Conservation (phyloP, 2,113 vertebrate genomes). For the Anarrhichthys ocellatus region DNA sequence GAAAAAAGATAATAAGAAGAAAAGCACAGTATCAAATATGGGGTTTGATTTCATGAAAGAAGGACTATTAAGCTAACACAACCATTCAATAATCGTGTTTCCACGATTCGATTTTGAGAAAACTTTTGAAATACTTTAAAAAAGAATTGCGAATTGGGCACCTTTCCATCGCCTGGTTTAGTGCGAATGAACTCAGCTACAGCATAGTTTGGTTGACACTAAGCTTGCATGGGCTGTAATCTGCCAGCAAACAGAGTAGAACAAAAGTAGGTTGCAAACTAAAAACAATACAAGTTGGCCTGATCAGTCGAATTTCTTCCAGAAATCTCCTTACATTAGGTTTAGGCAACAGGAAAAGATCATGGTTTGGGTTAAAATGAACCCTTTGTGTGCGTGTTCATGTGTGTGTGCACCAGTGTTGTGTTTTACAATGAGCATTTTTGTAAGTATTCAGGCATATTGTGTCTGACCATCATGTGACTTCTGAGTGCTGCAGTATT, state of each 20-base stretch:
- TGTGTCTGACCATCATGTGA: background rate
- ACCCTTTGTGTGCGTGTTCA: background rate
- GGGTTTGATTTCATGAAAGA: background rate
- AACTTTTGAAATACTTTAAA: too few species aligned
- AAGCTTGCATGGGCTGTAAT: too few species aligned
- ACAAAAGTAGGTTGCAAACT: too few species aligned
- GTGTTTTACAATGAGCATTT: background rate
- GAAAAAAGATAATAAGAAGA: too few species aligned
- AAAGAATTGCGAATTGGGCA: too few species aligned
- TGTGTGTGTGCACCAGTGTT: background rate
- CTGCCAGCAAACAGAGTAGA: too few species aligned
- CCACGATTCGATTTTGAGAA: too few species aligned
- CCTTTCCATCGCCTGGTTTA: too few species aligned
- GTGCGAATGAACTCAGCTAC: too few species aligned
- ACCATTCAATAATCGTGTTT: background rate
- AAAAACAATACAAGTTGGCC: too few species aligned
- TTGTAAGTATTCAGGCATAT: slow-evolving; percentile 10
- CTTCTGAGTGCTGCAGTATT: background rate
- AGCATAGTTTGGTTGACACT: too few species aligned
- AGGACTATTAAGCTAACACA: background rate
- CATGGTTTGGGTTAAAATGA: background rate
- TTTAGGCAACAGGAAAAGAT: background rate
- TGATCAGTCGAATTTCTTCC: too few species aligned
- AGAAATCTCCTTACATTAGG: background rate
- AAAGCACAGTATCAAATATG: background rate